Percentiles rank a stretch among this genome's conserved stretches.
Conservation (phyloP, 2,113 vertebrate genomes). For the Panthera uncia region DNA sequence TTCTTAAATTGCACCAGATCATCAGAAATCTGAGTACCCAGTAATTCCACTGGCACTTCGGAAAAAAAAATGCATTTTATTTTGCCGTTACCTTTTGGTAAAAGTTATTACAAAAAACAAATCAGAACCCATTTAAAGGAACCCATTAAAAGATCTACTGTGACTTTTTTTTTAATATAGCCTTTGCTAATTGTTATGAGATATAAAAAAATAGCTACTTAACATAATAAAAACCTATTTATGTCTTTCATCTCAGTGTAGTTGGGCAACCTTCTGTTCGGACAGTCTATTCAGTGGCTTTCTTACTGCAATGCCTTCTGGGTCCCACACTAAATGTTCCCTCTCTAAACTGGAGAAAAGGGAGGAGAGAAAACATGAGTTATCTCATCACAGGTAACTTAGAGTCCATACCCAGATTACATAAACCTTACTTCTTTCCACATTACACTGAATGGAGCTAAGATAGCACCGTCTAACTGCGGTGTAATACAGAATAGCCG, state of each 20-base stretch:
- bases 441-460: not conserved
- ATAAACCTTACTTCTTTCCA: not conserved
- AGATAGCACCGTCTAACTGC: not conserved
- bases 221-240: not conserved
- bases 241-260: not conserved
- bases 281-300: not conserved
- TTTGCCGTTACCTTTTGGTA: not conserved
- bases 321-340: rapidly evolving
- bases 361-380: rapidly evolving
- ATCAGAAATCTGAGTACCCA: not conserved
- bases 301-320: rapidly evolving
- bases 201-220: not conserved
- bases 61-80: not conserved
- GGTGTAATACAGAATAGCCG: not conserved
- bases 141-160: not conserved
- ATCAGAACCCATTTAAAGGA: not conserved
- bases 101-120: not conserved
- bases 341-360: not conserved
- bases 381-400: not conserved
- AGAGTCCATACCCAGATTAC: not conserved
- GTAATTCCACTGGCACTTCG: not conserved
- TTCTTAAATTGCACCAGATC: not conserved
- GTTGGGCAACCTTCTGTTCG: not conserved
- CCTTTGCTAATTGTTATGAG: not conserved
- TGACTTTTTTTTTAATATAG: not conserved